Evolutionary conservation across 2,797 vertebrate genomes (phyloP), one percentile per base, ranked within the genome.

Genomic region (Chloroceryle amazona): DNA sequence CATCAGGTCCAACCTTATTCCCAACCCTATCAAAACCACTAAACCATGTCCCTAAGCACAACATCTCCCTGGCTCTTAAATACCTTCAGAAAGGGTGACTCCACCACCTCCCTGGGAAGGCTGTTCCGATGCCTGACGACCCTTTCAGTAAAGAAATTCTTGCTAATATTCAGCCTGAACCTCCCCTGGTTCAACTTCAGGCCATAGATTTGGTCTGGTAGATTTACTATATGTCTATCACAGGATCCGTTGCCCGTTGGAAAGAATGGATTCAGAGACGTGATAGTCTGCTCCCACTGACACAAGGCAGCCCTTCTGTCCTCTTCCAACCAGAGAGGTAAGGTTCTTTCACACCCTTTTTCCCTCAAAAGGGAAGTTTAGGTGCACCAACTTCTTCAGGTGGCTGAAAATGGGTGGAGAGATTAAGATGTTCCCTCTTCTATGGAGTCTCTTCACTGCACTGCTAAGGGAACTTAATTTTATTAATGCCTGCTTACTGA

Each of bases 201-300:
- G 41, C 41, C 41, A 41, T 15, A 41, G 41, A 41, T 41, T 41
- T 41, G 41, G 3, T 41, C 20, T 57, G 18, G 4, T 35, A 49
- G 44, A 76, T 88, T 54, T 85, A 35, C 15, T 51, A 0, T 65
- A 19, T 33, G 1, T 67, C n/a, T 80, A 1, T 44, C 10, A 37
- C 0, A 0, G 10, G 2, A 3, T 68, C 13, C 67, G 15, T 29
- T 57, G 11, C 6, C 31, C 4, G 1, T 23, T 65, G 41, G 46
- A 91, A 82, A 91, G 31, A 17, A 60, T 41, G 3, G 4, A 65
- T 82, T 74, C 42, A n/a, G 41, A 5, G 14, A 13, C 37, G 4
- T 37, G 23, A 6, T 18, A 41, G 5, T 52, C 10, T 52, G 15
- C 18, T 70, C 18, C 15, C 13, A 31, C 13, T 8, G 0, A 15